Evolutionary conservation across 2,888 invertebrate species (phyloP).

Genomic region (Schizaphis graminum): DNA sequence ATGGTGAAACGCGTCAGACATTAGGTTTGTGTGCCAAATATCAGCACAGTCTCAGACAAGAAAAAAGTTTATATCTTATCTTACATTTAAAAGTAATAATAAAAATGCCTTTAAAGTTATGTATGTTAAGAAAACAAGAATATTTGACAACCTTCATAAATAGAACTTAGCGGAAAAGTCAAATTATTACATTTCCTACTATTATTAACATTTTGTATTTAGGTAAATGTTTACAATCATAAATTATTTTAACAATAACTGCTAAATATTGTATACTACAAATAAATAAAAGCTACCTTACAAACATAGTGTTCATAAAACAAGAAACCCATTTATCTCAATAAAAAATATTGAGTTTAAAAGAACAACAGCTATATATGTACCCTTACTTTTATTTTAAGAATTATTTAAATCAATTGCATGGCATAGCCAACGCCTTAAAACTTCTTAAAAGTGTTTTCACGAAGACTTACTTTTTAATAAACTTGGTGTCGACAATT

Average conservation of each 20-base stretch:
- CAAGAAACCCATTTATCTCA: constrained; percentile 26
- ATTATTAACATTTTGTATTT: neutral
- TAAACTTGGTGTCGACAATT: neutral
- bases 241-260: neutral
- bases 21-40: constrained; percentile 50
- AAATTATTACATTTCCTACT: neutral
- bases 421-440: neutral
- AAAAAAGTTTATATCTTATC: constrained; percentile 39
- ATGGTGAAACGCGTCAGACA: constrained; percentile 45
- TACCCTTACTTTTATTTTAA: neutral
- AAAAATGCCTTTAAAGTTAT: constrained; percentile 31
- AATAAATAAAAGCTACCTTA: neutral
- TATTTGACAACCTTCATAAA: constrained; percentile 10
- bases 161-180: neutral
- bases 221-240: neutral
- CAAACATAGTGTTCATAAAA: constrained; percentile 12
- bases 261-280: neutral
- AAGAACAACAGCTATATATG: constrained; percentile 5
- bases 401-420: constrained; percentile 41
- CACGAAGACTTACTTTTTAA: constrained; percentile 22
- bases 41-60: constrained; percentile 25
- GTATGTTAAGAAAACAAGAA: neutral
- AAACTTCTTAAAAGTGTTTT: constrained; percentile 9
- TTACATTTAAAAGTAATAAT: constrained; percentile 6
- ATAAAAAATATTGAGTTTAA: constrained; percentile 48